Conservation (phyloP, 64 coral and sea anemone genomes). For the Actinia equina region DNA sequence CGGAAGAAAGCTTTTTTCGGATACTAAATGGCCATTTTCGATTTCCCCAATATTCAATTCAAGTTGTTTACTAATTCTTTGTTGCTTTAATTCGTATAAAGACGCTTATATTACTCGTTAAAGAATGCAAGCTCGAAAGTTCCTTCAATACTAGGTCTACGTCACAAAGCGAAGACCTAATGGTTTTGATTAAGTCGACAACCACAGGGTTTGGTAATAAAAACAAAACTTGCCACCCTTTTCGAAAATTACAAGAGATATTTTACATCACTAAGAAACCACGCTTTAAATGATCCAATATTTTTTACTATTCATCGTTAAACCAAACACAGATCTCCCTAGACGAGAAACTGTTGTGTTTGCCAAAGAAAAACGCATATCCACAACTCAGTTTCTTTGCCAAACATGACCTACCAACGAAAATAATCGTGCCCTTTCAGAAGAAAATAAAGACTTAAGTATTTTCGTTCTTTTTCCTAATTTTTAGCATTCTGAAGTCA, state of each 20-base stretch:
- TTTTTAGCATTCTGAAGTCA: neutral
- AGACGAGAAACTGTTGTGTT: slow-evolving; percentile 6
- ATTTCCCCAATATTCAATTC: slow-evolving; percentile 12
- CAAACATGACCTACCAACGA: slow-evolving; percentile 10
- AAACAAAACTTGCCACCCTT: slow-evolving; percentile 26
- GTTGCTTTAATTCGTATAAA: slow-evolving; percentile 14
- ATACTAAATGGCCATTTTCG: slow-evolving; percentile 32
- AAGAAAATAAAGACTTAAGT: neutral
- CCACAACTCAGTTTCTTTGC: slow-evolving; percentile 9
- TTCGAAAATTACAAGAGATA: slow-evolving; percentile 1
- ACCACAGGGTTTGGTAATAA: slow-evolving; percentile 31
- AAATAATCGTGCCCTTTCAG: slow-evolving; percentile 9
- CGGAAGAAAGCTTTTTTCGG: slow-evolving; percentile 39
- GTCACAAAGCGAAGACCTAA: slow-evolving; percentile 65
- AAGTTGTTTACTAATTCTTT: neutral
- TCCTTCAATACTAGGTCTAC: slow-evolving; percentile 59
- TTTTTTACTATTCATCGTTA: neutral
- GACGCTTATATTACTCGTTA: slow-evolving; percentile 37
- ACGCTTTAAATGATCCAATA: neutral
- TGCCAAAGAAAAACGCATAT: slow-evolving; percentile 6
- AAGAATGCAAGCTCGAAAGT: slow-evolving; percentile 51
- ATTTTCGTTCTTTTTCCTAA: neutral
- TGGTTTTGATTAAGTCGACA: slow-evolving; percentile 65
- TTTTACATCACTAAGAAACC: neutral
- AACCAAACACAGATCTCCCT: neutral